These are phyloP conservation scores for Eilema griseolum DNA, from an alignment of 2,888 invertebrate genomes.

Conservation along the genomic window DNA sequence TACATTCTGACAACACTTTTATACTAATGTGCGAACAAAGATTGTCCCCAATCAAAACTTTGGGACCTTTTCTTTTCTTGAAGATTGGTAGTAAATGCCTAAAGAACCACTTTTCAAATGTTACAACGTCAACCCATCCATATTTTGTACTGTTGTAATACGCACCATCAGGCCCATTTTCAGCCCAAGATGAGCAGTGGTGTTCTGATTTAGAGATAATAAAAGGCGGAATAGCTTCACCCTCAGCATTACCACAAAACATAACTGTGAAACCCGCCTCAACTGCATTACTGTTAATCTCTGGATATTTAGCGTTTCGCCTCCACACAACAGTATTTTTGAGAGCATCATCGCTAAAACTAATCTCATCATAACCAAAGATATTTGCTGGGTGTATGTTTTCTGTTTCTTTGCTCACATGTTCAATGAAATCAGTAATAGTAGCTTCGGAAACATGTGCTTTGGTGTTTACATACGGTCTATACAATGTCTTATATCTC, in stretches of 20 bases:
- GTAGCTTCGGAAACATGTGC: conserved; percentile 5
- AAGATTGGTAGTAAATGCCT: conserved; percentile 46
- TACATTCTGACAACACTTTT: conserved; percentile 52
- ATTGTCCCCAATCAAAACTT: conserved; percentile 60
- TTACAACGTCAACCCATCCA: conserved; percentile 49
- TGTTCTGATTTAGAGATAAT: conserved; percentile 59
- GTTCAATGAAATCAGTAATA: conserved; percentile 23
- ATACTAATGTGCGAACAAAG: conserved; percentile 48
- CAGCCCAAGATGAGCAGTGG: conserved; percentile 60
- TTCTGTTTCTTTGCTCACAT: conserved; percentile 29
- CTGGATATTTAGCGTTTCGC: conserved; percentile 57
- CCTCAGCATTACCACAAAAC: conserved; percentile 60
- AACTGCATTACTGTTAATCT: conserved; percentile 54
- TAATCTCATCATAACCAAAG: conserved; percentile 63
- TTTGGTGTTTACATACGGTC: neutral
- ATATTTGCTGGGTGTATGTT: conserved; percentile 46
- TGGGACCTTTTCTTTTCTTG: conserved; percentile 46
- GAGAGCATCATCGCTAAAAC: conserved; percentile 60
- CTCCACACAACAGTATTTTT: conserved; percentile 47
- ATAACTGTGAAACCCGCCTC: conserved; percentile 57
- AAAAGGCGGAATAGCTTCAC: conserved; percentile 57
- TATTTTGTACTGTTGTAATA: conserved; percentile 61
- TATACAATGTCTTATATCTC: conserved; percentile 16
- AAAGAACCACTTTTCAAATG: conserved; percentile 48
- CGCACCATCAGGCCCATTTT: conserved; percentile 59